Evolutionary conservation across 30 jellyfish, hydroid and myxozoan genomes (phyloP), one percentile per base, ranked within the genome.

Genomic region (Hydractinia symbiolongicarpus): DNA sequence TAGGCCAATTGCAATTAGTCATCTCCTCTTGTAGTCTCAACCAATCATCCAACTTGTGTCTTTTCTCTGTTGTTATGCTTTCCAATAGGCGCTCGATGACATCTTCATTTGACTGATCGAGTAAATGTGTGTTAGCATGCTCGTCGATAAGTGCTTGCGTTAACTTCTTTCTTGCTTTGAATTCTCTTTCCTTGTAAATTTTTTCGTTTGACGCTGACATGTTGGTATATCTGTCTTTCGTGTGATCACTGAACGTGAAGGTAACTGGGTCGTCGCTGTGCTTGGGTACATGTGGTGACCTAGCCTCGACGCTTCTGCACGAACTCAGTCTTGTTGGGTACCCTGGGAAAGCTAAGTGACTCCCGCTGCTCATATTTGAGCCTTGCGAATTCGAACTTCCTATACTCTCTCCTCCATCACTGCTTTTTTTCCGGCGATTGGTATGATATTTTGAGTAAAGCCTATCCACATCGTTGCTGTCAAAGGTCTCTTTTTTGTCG

Each of bases 291-390:
- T 79, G 95, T n/a, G 99, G 99, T 21, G 99, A 93, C 62, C 96
- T 80, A 49, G 88, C 96, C 50, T 93, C 99, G 61, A 77, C 82
- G 72, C 99, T 93, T 20, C 99, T 89, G 49, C 95, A 90, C 44
- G 99, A 93, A 84, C 94, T 93, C 61, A 89, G 89, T 67, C 99
- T 79, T 17, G 99, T 93, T 53, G 99, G 96, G 66, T 79, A 93
- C 21, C 99, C 99, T 4, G 99, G 96, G 51, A 89, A 95, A 16
- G 95, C 83, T 44, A 81, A 86, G 53, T 77, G 90, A 62, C 86
- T 87, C 16, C 91, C 87, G 20, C 95, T 67, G 49, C 93, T 79
- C 70, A 71, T 78, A 53, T 87, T 86, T 16, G 88, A 72, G 21
- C 79, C 62, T 4, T 53, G 67, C 5, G 76, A 79, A 79, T 82